These are phyloP conservation scores for Eupristina koningsbergeri DNA, from an alignment of 1,140 invertebrate species.

Conservation along the genomic window DNA sequence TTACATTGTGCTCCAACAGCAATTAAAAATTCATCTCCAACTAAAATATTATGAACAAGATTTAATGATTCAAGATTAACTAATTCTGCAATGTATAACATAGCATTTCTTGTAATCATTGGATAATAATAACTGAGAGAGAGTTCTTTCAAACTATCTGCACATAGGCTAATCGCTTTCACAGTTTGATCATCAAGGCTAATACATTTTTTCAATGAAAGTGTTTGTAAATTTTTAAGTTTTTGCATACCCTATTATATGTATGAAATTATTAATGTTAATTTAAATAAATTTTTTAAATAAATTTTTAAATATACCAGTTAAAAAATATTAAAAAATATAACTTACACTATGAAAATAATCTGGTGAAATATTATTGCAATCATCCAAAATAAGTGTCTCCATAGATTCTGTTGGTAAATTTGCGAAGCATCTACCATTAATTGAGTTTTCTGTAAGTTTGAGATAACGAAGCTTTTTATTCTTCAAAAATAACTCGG, in stretches of 20 bases:
- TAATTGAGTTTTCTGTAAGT: constrained; percentile 56
- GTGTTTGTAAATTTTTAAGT: constrained; percentile 54
- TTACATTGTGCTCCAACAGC: constrained; percentile 55
- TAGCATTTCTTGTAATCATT: constrained; percentile 46
- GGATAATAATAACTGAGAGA: constrained; percentile 50
- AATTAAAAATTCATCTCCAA: constrained; percentile 54
- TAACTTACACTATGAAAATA: constrained; percentile 59
- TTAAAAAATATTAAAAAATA: neutral
- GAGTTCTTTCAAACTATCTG: constrained; percentile 53
- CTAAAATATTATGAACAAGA: constrained; percentile 43
- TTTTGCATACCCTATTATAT: constrained; percentile 56
- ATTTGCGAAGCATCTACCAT: constrained; percentile 59
- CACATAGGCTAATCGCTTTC: constrained; percentile 51
- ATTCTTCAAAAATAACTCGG: constrained; percentile 62
- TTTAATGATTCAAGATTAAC: constrained; percentile 59
- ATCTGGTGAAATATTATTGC: constrained; percentile 53
- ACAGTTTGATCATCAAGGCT: constrained; percentile 51
- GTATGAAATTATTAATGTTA: constrained; percentile 17
- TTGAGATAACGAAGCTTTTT: constrained; percentile 59
- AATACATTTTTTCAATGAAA: constrained; percentile 54
- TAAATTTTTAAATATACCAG: no score
- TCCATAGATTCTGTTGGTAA: constrained; percentile 61
- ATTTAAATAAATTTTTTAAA: neutral
- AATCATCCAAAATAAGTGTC: constrained; percentile 58
- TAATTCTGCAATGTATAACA: constrained; percentile 55